phyloP scores from a whole-genome alignment of 2,888 invertebrate species.

The Mythimna vitellina region DNA sequence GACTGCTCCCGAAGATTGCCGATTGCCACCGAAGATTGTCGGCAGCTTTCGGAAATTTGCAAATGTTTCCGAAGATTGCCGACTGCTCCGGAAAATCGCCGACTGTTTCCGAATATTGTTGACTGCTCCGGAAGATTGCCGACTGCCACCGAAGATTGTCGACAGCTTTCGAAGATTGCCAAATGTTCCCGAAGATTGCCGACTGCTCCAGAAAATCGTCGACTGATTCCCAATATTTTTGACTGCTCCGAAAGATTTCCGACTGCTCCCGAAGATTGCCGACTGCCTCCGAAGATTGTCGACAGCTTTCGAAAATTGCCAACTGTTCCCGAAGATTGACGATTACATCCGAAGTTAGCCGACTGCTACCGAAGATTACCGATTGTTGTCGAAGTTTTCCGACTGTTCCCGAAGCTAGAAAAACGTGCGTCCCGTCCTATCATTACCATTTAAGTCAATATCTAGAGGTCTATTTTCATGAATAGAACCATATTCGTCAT shows the following conservation, averaged over 20 bases:
- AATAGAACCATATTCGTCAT: neutral
- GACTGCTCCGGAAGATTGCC: neutral
- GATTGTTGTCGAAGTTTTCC: neutral
- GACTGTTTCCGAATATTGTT: too few species aligned
- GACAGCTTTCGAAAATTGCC: neutral
- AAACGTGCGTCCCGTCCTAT: neutral
- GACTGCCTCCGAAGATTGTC: too few species aligned
- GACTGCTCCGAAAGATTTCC: neutral
- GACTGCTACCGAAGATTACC: neutral
- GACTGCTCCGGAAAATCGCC: too few species aligned
- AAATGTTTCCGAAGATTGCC: neutral
- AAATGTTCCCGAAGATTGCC: neutral
- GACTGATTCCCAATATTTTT: neutral
- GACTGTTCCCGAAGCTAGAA: neutral
- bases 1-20: neutral
- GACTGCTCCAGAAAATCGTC: neutral
- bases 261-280: too few species aligned
- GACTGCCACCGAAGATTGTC: neutral
- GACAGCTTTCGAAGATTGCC: neutral
- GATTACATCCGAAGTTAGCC: neutral
- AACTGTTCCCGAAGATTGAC: neutral
- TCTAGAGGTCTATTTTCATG: neutral
- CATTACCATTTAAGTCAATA: neutral
- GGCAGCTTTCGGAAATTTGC: too few species aligned
- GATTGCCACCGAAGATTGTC: too few species aligned